phyloP scores from a whole-genome alignment of 2,797 vertebrate species.

The Xiphophorus birchmanni region DNA sequence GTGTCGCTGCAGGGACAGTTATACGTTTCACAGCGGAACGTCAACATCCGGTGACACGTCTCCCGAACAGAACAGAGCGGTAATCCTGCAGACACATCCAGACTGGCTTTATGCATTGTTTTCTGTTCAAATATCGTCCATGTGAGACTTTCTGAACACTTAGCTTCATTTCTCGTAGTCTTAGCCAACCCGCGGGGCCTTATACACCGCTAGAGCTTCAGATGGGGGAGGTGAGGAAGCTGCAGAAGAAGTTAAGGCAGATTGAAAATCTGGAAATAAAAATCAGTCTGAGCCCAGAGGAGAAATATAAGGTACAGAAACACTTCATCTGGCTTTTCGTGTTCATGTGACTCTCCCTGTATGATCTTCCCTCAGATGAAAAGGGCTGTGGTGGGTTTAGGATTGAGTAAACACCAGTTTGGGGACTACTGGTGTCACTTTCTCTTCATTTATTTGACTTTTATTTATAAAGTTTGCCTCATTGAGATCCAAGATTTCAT shows the following conservation, averaged over 20 bases:
- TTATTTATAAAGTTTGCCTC: no score
- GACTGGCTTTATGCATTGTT: constrained; percentile 1
- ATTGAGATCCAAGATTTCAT: no score
- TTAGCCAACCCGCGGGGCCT: background rate
- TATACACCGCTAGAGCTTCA: constrained; percentile 34
- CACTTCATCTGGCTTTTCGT: constrained; percentile 29
- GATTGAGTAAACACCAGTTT: background rate
- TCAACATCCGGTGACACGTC: constrained; percentile 81
- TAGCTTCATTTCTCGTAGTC: background rate
- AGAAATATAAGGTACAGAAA: constrained; percentile 82
- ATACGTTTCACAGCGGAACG: background rate
- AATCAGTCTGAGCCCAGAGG: constrained; percentile 79
- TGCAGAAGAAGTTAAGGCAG: constrained; percentile 88
- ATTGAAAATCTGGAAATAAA: constrained; percentile 87
- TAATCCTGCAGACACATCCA: background rate
- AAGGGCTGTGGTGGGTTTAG: background rate
- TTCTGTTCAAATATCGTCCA: constrained; percentile 5
- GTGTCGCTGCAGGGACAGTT: constrained; percentile 59
- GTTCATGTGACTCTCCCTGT: constrained; percentile 3
- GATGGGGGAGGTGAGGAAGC: constrained; percentile 86
- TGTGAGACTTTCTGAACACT: constrained; percentile 9
- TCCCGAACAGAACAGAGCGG: background rate
- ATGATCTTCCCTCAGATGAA: constrained; percentile 31
- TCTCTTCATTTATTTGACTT: no score
- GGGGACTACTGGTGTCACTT: background rate